A percentile compares a stretch with the other conserved stretches of the same genome.
Evolutionary conservation across 2,113 vertebrate genomes (phyloP).

Genomic region (Myocastor coypus): DNA sequence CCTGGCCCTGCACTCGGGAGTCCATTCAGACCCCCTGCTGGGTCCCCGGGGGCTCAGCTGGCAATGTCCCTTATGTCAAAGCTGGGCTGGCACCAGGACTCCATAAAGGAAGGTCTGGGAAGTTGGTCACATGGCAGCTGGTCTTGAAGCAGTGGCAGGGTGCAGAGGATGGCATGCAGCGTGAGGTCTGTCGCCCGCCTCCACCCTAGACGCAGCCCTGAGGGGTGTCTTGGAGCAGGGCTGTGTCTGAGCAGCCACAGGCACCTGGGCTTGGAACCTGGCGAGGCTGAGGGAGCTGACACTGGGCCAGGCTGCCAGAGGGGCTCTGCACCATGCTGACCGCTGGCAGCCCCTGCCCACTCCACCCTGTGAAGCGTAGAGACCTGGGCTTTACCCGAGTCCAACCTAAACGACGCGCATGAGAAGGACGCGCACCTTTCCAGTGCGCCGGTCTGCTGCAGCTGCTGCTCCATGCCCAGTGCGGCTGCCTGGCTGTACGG

Average conservation of each 20-base stretch:
- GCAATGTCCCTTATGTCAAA: constrained; percentile 83
- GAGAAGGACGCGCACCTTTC: constrained; percentile 89
- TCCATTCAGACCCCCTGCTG: neutral
- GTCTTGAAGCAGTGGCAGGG: constrained; percentile 87
- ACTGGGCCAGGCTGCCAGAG: neutral
- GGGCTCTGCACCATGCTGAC: neutral
- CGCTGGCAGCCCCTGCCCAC: neutral
- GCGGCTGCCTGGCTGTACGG: constrained; percentile 86
- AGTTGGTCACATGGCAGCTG: constrained; percentile 84
- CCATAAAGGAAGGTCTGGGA: constrained; percentile 87
- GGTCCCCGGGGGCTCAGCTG: constrained; percentile 70
- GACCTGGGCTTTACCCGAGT: neutral
- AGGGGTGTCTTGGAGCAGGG: neutral
- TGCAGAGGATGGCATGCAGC: too few species aligned
- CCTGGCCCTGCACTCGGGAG: neutral
- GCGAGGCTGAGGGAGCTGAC: neutral
- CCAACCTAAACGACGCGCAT: constrained; percentile 33
- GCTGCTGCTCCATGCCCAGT: constrained; percentile 88
- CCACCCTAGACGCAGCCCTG: neutral
- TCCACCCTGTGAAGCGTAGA: neutral
- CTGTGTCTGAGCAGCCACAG: neutral
- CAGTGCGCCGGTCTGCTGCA: constrained; percentile 90
- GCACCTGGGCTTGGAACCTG: neutral
- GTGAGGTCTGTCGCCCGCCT: neutral
- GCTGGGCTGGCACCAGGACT: constrained; percentile 91